Base-by-base conservation (phyloP, 2,113 vertebrate genomes). In the Gulo gulo region DNA sequence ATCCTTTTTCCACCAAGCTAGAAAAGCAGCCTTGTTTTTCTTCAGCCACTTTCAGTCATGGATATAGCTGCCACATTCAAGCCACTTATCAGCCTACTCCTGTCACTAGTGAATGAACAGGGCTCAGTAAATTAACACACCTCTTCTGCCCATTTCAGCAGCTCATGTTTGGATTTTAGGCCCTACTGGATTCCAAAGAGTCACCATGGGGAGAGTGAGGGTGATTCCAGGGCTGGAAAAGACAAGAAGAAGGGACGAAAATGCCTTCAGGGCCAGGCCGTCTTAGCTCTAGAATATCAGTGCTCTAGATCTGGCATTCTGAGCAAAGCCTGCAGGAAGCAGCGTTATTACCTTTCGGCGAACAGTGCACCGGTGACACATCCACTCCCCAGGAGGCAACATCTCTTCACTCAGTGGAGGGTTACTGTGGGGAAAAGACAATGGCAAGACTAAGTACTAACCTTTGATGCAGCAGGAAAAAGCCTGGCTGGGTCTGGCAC, bases 381-480 rank as follows among this genome's bases (percentile, higher is more conserved):
- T 99, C 99, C 99, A 99, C 97, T 99, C 99, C 86, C 99, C 99
- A 34, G 99, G 99, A 79, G 99, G 99, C 98, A 99, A 99, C 99
- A 99, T 99, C 95, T 99, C 99, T 99, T 99, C 99, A 52, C 99
- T 99, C 89, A 99, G 98, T 1, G 99, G 99, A 98, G 99, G 99
- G 97, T 99, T 99, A 98, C 99, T 99, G 82, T 42, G 89, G 98
- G 92, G 96, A 96, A 97, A 98, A 97, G 90, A 98, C 93, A 97
- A 97, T 88, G 59, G 84, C 59, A 96, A 94, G 55, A 85, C 95
- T 96, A 88, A 97, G 84, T 87, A 83, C 73, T 79, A 91, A 95
- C 47, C 81, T 96, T 95, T 65, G 93, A 94, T 73, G 90, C 79
- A 97, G 88, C 0, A 8, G 89, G 20, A 82, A 71, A 87, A 83